Evolutionary conservation across 1,140 invertebrate genomes (phyloP).

Genomic region (Drosophila ironensis): DNA sequence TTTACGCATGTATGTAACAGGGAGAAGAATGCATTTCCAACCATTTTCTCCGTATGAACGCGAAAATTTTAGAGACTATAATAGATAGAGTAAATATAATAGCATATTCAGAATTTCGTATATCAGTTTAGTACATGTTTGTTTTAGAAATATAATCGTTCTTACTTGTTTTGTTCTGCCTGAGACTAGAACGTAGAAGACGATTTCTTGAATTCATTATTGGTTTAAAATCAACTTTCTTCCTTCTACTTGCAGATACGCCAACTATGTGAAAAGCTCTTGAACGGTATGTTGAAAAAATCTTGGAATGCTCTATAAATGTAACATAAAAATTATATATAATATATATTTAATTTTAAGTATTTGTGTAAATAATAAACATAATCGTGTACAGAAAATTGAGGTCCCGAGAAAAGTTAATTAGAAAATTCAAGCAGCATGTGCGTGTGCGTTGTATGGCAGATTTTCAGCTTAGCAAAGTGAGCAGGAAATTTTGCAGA

Average conservation of each 20-base stretch:
- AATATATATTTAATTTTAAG: too few species aligned
- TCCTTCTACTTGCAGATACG: slow-evolving; percentile 26
- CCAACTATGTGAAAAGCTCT: slow-evolving; percentile 1
- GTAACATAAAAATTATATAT: too few species aligned
- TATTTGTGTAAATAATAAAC: not conserved
- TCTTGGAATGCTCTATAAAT: not conserved
- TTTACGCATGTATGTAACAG: too few species aligned
- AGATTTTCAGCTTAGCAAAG: slow-evolving; percentile 24
- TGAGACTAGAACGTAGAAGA: slow-evolving; percentile 4
- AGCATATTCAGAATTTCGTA: too few species aligned
- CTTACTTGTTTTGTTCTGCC: too few species aligned
- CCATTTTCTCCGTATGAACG: too few species aligned
- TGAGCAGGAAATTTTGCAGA: slow-evolving; percentile 19
- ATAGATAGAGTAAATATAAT: too few species aligned
- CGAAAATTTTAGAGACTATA: too few species aligned
- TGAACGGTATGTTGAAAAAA: slow-evolving; percentile 24
- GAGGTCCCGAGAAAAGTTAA: not conserved
- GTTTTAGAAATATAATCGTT: too few species aligned
- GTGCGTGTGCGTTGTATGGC: not conserved
- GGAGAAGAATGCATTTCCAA: not conserved
- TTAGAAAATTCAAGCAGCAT: slow-evolving; percentile 2
- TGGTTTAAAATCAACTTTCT: slow-evolving; percentile 24
- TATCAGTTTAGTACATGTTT: too few species aligned
- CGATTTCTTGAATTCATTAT: slow-evolving; percentile 35
- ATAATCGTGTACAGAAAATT: not conserved